phyloP scores from a whole-genome alignment of 2,113 vertebrate genomes.

The Stomatorhinus ivindoensis region DNA sequence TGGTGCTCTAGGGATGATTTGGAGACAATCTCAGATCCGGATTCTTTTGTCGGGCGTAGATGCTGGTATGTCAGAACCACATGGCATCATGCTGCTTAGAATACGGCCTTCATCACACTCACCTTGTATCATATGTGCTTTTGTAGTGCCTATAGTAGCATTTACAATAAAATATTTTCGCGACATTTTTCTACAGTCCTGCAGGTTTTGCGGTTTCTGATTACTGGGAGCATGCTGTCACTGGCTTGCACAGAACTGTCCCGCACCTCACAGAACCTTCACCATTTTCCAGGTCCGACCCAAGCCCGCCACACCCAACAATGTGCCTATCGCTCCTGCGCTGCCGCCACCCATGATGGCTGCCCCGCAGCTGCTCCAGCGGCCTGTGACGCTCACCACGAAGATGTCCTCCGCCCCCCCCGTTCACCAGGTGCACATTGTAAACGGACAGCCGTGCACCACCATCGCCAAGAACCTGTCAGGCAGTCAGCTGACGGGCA shows the following conservation, averaged over 20 bases:
- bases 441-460: constrained; percentile 83
- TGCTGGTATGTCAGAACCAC: no score
- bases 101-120: no score
- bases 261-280: background rate
- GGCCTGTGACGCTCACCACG: constrained; percentile 88
- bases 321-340: constrained; percentile 91
- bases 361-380: constrained; percentile 88
- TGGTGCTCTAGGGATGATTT: no score
- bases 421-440: constrained; percentile 92
- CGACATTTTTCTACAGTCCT: background rate
- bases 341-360: constrained; percentile 96
- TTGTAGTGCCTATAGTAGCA: no score
- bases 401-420: constrained; percentile 82
- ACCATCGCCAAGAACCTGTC: constrained; percentile 76
- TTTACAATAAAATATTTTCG: no score
- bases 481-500: constrained; percentile 83
- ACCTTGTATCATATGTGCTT: no score
- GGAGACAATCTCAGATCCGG: no score
- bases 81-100: no score
- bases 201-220: background rate
- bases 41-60: no score
- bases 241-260: background rate
- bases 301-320: constrained; percentile 80
- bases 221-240: background rate
- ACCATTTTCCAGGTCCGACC: constrained; percentile 72